phyloP scores from a whole-genome alignment of 2,888 invertebrate species.

The Embidobia sp. region DNA sequence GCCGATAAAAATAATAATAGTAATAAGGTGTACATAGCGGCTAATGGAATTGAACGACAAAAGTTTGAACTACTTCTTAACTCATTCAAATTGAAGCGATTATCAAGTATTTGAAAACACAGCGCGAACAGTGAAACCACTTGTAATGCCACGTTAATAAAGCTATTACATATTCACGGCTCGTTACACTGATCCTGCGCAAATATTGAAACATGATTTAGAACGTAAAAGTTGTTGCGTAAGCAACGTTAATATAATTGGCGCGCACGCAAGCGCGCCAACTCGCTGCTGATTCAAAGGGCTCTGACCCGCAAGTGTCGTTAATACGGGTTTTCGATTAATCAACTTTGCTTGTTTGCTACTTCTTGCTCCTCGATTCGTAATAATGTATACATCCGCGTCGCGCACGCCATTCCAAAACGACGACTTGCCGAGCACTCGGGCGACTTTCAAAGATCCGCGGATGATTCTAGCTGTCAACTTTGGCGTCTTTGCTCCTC shows the following conservation, averaged over 20 bases:
- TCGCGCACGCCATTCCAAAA: too few relatives aligned
- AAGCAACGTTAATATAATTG: slow-evolving; percentile 10
- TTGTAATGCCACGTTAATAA: slow-evolving; percentile 22
- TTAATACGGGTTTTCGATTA: too few relatives aligned
- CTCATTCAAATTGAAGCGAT: slow-evolving; percentile 24
- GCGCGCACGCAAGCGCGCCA: slow-evolving; percentile 1
- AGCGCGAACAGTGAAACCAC: slow-evolving; percentile 6
- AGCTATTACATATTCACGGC: slow-evolving; percentile 27
- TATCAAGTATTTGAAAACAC: slow-evolving; percentile 40
- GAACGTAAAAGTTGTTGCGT: slow-evolving; percentile 1
- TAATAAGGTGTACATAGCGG: slow-evolving; percentile 39
- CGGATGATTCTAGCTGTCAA: too few relatives aligned
- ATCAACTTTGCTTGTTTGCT: too few relatives aligned
- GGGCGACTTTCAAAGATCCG: too few relatives aligned
- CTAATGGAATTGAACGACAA: slow-evolving; percentile 46
- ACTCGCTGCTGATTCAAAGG: slow-evolving; percentile 9
- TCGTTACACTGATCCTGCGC: slow-evolving; percentile 17
- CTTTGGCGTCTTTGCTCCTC: too few relatives aligned
- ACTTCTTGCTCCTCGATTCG: too few relatives aligned
- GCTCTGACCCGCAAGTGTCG: slow-evolving; percentile 22
- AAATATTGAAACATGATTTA: slow-evolving; percentile 5
- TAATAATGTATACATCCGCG: too few relatives aligned
- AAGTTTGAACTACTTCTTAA: slow-evolving; percentile 32
- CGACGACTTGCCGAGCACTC: too few relatives aligned
- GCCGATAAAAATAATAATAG: slow-evolving; percentile 55